phyloP scores from a whole-genome alignment of 92 coral and sea anemone genomes.

The Phenganax stokvisi region DNA sequence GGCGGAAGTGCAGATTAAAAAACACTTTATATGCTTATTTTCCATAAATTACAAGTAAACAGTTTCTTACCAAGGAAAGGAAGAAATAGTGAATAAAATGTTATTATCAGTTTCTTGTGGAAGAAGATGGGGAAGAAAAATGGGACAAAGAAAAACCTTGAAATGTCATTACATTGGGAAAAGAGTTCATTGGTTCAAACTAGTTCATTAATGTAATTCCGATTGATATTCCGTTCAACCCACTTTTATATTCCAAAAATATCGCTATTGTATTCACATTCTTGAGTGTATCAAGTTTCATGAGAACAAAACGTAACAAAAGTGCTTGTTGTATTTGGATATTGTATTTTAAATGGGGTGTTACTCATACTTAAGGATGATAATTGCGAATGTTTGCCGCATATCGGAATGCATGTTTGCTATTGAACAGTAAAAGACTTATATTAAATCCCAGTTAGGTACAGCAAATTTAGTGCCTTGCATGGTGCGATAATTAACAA shows the following conservation, averaged over 20 bases:
- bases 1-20: slow-evolving; percentile 21
- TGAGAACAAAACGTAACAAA: background rate
- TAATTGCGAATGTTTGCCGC: background rate
- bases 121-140: background rate
- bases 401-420: too few species aligned
- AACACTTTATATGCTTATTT: slow-evolving; percentile 15
- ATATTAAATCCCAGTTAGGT: too few species aligned
- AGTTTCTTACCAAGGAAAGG: background rate
- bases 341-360: background rate
- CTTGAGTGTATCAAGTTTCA: slow-evolving; percentile 15
- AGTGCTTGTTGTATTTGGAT: background rate
- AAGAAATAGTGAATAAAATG: background rate
- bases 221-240: background rate
- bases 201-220: background rate
- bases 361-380: background rate
- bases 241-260: slow-evolving; percentile 14
- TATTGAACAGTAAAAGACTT: too few species aligned
- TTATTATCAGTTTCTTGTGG: background rate
- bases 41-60: background rate
- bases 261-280: slow-evolving; percentile 14
- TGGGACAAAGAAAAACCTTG: background rate
- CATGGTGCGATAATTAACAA: too few species aligned
- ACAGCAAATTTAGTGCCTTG: too few species aligned
- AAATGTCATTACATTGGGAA: background rate
- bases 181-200: background rate